Percentiles rank a stretch among this genome's conserved stretches.
Evolutionary conservation across 2,888 invertebrate species (phyloP).

Genomic region (Alloscopus bannaensis): DNA sequence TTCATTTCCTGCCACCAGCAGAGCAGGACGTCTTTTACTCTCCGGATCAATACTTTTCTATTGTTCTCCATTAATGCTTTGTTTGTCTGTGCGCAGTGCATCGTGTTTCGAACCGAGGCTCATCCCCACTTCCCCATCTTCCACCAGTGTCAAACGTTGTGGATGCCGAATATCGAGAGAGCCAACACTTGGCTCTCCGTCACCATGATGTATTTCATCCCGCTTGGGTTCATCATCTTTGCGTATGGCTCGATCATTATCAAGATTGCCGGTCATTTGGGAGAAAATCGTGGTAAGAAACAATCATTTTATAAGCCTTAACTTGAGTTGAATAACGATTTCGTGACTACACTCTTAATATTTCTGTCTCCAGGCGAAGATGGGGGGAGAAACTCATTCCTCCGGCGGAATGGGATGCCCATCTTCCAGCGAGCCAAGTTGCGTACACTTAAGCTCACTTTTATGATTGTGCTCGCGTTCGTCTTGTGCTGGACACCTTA

Average conservation of each 20-base stretch:
- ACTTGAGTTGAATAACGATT: neutral
- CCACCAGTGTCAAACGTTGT: slow-evolving; percentile 86
- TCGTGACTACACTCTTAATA: slow-evolving; percentile 73
- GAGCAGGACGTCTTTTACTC: too few species aligned
- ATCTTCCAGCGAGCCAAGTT: slow-evolving; percentile 67
- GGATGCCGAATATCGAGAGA: slow-evolving; percentile 80
- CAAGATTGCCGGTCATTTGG: slow-evolving; percentile 79
- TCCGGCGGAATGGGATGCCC: slow-evolving; percentile 61
- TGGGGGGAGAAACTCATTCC: slow-evolving; percentile 15
- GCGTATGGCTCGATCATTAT: slow-evolving; percentile 83
- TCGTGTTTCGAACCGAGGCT: slow-evolving; percentile 81
- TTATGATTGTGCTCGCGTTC: slow-evolving; percentile 62
- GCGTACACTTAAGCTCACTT: slow-evolving; percentile 64
- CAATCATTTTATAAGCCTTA: slow-evolving; percentile 71
- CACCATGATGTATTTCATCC: slow-evolving; percentile 84
- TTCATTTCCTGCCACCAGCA: too few species aligned
- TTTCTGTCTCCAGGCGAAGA: slow-evolving; percentile 5
- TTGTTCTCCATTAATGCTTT: too few species aligned
- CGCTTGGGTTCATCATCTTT: slow-evolving; percentile 83
- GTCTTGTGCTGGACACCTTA: slow-evolving; percentile 66
- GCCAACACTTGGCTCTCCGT: slow-evolving; percentile 85
- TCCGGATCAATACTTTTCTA: too few species aligned
- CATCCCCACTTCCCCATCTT: slow-evolving; percentile 82
- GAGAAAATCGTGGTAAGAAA: slow-evolving; percentile 79
- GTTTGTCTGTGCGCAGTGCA: slow-evolving; percentile 77